These are phyloP conservation scores for Dasypolia templi DNA, from an alignment of 2,888 invertebrate genomes.

Conservation along the genomic window DNA sequence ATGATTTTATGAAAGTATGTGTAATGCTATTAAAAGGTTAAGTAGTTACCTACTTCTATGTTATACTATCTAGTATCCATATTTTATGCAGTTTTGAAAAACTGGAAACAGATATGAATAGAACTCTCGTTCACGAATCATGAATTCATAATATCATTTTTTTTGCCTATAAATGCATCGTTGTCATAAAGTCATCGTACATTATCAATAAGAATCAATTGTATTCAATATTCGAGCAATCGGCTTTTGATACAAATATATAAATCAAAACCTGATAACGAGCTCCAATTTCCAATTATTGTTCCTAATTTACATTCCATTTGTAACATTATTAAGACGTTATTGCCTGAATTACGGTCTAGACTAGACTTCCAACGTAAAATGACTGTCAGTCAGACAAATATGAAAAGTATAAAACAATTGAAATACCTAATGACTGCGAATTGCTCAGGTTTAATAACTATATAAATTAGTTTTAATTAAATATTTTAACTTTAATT, in stretches of 20 bases:
- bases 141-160: too few relatives aligned
- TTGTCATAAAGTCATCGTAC: not conserved
- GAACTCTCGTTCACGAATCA: not conserved
- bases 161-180: not conserved
- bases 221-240: not conserved
- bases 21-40: not conserved
- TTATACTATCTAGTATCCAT: not conserved
- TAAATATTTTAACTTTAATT: not conserved
- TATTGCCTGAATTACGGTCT: not conserved
- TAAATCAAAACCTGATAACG: not conserved
- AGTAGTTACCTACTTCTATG: not conserved
- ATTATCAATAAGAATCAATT: not conserved
- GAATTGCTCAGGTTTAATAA: not conserved
- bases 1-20: not conserved
- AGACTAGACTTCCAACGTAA: not conserved
- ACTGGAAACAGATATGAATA: not conserved
- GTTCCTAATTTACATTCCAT: not conserved
- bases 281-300: not conserved
- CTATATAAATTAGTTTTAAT: not conserved
- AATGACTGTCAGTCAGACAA: conserved; percentile 3
- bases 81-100: too few relatives aligned
- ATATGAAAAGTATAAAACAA: not conserved
- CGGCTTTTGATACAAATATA: not conserved
- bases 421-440: conserved; percentile 8
- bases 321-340: not conserved